Base-by-base conservation (phyloP, 2,888 invertebrate genomes). In the Flexamia atlantica region DNA sequence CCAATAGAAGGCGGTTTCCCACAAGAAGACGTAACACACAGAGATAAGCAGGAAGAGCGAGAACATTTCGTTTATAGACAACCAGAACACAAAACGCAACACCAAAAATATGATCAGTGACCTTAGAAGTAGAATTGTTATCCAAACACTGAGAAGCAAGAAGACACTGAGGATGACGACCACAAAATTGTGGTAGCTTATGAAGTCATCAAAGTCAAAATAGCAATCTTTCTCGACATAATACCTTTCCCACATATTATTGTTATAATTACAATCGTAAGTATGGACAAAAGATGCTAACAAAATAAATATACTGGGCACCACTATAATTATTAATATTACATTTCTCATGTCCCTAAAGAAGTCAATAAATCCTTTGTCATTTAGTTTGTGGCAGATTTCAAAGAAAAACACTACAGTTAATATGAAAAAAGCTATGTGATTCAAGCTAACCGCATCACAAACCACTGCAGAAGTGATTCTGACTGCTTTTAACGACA, bases 381-480 rank as follows among this genome's bases (percentile, higher is more conserved):
- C 28, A 20, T 64, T 64, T 3, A 64, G 5, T 64, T 17, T 5
- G 30, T 28, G 14, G 14, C 25, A 10, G 7, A 64, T 64, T 64
- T 64, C 64, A 28, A 64, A 28, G 14, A 64, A 12, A 30, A 14
- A 64, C 28, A 64, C 1, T 12, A 64, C 3, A 14, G 64, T 64
- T 30, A 64, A 12, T 14, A 64, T 12, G 64, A 64, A 28, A 64
- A 64, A 28, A 28, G 64, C 64, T 64, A 64, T 64, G 64, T 64
- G 64, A 1, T 30, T 9, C 4, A 64, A 64, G 3, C 14, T 64
- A 4, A 64, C 14, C 4, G 14, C 28, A 30, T 17, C 25, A 64
- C 64, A 28, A 20, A 14, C 5, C 7, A 28, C 20, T 1, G 14
- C 64, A 9, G 64, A 64, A 9, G 64, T 64, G 28, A 64, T 14